Conservation (phyloP, 2,888 invertebrate species). For the Schizaphis graminum region DNA sequence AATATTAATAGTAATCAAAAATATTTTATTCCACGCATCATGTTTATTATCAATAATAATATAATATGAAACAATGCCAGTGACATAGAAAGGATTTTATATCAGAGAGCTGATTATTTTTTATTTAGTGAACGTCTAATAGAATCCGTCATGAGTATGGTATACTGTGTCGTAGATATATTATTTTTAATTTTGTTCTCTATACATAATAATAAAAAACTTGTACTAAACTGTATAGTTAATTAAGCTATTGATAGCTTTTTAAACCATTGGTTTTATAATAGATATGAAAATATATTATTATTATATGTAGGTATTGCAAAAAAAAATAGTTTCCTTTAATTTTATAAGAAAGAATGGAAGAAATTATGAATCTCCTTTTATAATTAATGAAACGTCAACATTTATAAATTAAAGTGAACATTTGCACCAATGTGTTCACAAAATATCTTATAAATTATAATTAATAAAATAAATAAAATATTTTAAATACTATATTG, state of each 20-base stretch:
- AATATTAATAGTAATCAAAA: not conserved
- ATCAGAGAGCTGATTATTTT: not conserved
- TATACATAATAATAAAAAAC: not conserved
- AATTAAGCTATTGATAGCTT: no score
- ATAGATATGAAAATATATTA: not conserved
- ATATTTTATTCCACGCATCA: not conserved
- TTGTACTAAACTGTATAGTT: not conserved
- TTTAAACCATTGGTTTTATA: not conserved
- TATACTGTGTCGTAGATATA: not conserved
- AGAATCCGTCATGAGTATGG: not conserved
- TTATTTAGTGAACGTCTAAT: not conserved
- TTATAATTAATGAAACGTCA: not conserved
- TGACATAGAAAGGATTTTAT: not conserved
- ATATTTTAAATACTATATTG: no score
- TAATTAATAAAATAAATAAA: no score
- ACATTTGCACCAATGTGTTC: not conserved
- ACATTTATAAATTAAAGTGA: not conserved
- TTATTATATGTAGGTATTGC: no score
- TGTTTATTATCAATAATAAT: not conserved
- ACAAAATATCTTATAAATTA: no score
- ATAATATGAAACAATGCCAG: not conserved
- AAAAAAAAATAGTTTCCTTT: not conserved
- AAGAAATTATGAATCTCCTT: not conserved
- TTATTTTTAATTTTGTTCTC: constrained; percentile 1
- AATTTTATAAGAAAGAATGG: not conserved